A percentile compares a stretch with the other conserved stretches of the same genome.
Evolutionary conservation across 2,888 invertebrate genomes (phyloP).

Genomic region (Ecliptopera silaceata): DNA sequence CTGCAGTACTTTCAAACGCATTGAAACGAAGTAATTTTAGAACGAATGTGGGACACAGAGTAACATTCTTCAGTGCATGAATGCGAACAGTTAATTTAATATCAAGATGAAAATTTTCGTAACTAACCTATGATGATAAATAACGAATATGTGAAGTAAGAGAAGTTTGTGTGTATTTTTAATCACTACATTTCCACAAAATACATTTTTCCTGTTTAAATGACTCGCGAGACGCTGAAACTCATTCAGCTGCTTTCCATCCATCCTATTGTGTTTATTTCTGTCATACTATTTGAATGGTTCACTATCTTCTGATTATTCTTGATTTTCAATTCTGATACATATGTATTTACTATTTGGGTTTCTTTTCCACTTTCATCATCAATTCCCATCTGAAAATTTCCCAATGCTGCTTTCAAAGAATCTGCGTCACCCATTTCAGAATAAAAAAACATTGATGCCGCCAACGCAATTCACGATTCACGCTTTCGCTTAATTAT

Average conservation of each 20-base stretch:
- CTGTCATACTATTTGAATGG: neutral
- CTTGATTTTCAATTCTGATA: neutral
- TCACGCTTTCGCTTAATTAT: conserved; percentile 32
- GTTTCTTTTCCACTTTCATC: neutral
- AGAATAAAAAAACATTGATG: conserved; percentile 40
- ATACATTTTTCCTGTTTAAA: conserved; percentile 11
- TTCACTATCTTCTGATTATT: neutral
- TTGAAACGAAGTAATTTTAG: neutral
- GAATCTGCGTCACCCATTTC: conserved; percentile 38
- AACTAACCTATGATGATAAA: neutral
- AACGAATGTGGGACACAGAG: neutral
- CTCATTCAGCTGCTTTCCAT: conserved; percentile 6
- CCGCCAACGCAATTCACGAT: conserved; percentile 34
- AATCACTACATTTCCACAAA: neutral
- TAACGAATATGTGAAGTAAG: no score
- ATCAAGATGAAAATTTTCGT: neutral
- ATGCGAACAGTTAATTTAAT: neutral
- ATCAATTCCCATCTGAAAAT: neutral
- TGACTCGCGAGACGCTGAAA: conserved; percentile 1
- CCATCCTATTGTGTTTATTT: conserved; percentile 5
- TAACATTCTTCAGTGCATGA: neutral
- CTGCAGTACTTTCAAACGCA: neutral
- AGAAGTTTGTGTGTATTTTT: neutral
- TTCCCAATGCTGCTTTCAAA: neutral
- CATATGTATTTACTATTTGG: neutral